phyloP scores from a whole-genome alignment of 2,888 invertebrate species.

The Onchidella celtica region DNA sequence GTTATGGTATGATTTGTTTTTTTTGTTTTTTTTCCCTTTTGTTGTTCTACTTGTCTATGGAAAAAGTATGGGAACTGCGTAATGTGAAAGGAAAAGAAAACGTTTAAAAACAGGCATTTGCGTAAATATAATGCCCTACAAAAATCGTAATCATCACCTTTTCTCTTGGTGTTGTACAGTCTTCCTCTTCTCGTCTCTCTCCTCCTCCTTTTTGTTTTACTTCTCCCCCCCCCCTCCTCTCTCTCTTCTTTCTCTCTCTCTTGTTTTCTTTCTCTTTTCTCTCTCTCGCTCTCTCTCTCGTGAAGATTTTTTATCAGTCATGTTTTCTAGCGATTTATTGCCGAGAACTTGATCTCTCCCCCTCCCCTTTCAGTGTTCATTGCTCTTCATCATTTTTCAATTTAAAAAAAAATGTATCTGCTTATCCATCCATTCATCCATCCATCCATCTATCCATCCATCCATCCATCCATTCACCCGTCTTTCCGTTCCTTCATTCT shows the following conservation, averaged over 20 bases:
- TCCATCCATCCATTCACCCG: not conserved
- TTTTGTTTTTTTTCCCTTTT: slow-evolving; percentile 28
- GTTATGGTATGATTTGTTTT: not conserved
- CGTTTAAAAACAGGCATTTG: too few relatives aligned
- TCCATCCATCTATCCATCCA: too few relatives aligned
- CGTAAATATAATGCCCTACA: too few relatives aligned
- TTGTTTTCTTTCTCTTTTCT: not conserved
- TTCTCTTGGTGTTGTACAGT: too few relatives aligned
- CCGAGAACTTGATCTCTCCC: not conserved
- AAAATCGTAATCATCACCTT: too few relatives aligned
- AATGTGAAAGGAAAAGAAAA: too few relatives aligned
- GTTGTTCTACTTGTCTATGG: too few relatives aligned
- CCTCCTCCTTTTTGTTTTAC: not conserved
- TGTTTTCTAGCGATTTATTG: not conserved
- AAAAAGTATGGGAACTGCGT: too few relatives aligned
- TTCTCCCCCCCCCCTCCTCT: not conserved
- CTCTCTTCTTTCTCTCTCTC: not conserved
- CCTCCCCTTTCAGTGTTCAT: too few relatives aligned
- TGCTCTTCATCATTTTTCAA: too few relatives aligned
- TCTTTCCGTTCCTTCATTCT: not conserved
- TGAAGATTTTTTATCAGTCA: not conserved
- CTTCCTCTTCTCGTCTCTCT: slow-evolving; percentile 11
- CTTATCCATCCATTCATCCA: not conserved
- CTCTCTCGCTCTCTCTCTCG: not conserved
- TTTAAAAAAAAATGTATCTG: not conserved